Evolutionary conservation across 2,888 invertebrate genomes (phyloP).

Genomic region (Rhorus exstirpatorius): DNA sequence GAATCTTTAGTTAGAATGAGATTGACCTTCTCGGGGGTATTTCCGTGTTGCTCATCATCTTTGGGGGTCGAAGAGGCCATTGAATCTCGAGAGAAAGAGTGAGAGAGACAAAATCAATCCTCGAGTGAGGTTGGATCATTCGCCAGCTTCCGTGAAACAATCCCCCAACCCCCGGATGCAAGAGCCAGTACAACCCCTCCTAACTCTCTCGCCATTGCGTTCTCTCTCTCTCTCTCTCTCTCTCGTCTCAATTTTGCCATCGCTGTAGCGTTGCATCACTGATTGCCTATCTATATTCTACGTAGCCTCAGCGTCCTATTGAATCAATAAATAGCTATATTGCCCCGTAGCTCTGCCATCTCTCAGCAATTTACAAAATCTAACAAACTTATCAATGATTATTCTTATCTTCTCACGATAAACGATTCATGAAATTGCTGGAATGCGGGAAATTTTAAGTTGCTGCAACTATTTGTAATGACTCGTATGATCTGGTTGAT

Average conservation of each 20-base stretch:
- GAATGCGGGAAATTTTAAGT: not conserved
- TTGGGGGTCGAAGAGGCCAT: conserved; percentile 40
- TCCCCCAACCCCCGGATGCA: conserved; percentile 37
- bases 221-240: conserved; percentile 46
- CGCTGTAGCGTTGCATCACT: conserved; percentile 74
- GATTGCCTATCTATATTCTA: conserved; percentile 74
- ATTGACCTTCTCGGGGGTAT: conserved; percentile 19
- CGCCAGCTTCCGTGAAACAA: conserved; percentile 53
- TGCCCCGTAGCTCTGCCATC: conserved; percentile 69
- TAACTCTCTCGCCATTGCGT: conserved; percentile 49
- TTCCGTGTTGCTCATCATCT: conserved; percentile 34
- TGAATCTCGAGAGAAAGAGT: conserved; percentile 27
- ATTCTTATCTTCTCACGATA: conserved; percentile 2
- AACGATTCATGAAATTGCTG: not conserved
- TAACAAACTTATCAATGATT: conserved; percentile 19
- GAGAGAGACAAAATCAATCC: conserved; percentile 20
- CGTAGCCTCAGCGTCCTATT: conserved; percentile 72
- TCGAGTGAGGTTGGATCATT: conserved; percentile 15
- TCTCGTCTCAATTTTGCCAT: conserved; percentile 63
- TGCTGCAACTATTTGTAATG: not conserved
- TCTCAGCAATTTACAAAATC: conserved; percentile 72
- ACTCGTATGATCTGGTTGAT: not conserved
- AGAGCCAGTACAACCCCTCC: conserved; percentile 45
- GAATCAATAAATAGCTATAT: conserved; percentile 81
- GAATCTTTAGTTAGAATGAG: conserved; percentile 12